A percentile compares a stretch with the other conserved stretches of the same genome.
These are phyloP conservation scores for Dioctria linearis DNA, from an alignment of 2,888 invertebrate species.

Conservation along the genomic window DNA sequence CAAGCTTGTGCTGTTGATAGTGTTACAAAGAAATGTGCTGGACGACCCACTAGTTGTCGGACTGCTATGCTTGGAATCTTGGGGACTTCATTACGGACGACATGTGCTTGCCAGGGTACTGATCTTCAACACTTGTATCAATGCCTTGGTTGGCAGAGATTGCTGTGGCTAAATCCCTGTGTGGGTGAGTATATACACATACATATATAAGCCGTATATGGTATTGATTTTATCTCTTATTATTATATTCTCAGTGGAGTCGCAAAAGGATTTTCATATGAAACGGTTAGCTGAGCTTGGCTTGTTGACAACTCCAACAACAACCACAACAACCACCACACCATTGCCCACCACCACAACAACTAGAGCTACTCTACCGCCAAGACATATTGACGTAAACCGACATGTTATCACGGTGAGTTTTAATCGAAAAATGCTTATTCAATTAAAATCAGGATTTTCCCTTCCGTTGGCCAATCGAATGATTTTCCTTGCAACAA, in stretches of 20 bases:
- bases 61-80: slow-evolving; percentile 89
- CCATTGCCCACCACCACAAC: slow-evolving; percentile 69
- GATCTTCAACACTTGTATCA: slow-evolving; percentile 89
- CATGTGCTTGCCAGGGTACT: slow-evolving; percentile 90
- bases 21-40: slow-evolving; percentile 90
- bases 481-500: not conserved
- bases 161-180: slow-evolving; percentile 93
- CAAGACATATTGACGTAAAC: slow-evolving; percentile 62
- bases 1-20: slow-evolving; percentile 94
- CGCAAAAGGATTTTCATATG: slow-evolving; percentile 89
- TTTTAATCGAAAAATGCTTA: slow-evolving; percentile 12
- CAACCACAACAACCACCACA: slow-evolving; percentile 72
- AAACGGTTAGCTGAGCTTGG: slow-evolving; percentile 73
- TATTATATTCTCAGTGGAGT: slow-evolving; percentile 77
- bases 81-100: slow-evolving; percentile 89
- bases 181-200: slow-evolving; percentile 80
- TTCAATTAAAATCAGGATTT: slow-evolving; percentile 9
- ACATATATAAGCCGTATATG: not conserved
- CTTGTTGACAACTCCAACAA: slow-evolving; percentile 71
- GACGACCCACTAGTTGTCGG: slow-evolving; percentile 87
- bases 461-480: not conserved
- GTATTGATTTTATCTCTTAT: not conserved
- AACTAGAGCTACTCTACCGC: slow-evolving; percentile 67
- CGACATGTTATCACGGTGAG: slow-evolving; percentile 56
- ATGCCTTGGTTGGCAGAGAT: slow-evolving; percentile 91